Conservation (phyloP, 2,797 vertebrate species). For the Gobio occitaniae region DNA sequence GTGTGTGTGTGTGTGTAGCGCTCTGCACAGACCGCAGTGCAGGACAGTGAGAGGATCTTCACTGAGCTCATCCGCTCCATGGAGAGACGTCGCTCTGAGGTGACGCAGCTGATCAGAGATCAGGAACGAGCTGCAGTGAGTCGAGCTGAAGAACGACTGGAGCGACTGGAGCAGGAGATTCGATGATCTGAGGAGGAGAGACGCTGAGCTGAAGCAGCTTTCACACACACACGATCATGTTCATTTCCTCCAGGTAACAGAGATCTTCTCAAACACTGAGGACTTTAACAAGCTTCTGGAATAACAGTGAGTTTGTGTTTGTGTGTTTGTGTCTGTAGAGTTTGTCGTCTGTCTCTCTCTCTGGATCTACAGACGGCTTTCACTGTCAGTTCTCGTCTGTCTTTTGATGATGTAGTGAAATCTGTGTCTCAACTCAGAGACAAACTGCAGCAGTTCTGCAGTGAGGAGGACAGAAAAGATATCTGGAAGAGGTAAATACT, state of each 20-base stretch:
- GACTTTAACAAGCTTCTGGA: not conserved
- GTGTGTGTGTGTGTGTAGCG: too few species aligned
- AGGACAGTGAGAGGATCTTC: too few species aligned
- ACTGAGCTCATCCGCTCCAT: too few species aligned
- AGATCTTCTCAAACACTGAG: not conserved
- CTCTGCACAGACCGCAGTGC: too few species aligned
- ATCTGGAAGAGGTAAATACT: not conserved
- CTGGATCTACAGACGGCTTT: not conserved
- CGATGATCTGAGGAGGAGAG: too few species aligned
- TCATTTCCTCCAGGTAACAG: not conserved
- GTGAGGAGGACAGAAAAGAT: not conserved
- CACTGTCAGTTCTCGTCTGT: not conserved
- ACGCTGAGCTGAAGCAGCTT: too few species aligned
- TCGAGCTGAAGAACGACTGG: too few species aligned
- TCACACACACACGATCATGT: too few species aligned
- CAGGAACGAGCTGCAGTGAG: too few species aligned
- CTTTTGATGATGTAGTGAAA: slow-evolving; percentile 18
- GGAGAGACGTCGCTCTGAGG: too few species aligned
- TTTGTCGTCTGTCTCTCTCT: not conserved
- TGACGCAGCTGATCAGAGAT: too few species aligned
- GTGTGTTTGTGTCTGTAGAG: slow-evolving; percentile 3
- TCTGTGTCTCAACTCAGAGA: not conserved
- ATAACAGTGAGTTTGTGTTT: not conserved
- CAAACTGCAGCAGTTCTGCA: not conserved
- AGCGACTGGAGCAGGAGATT: too few species aligned